A percentile compares a stretch with the other conserved stretches of the same genome.
Evolutionary conservation across 2,797 vertebrate species (phyloP).

Genomic region (Arrhamphus sclerolepis): DNA sequence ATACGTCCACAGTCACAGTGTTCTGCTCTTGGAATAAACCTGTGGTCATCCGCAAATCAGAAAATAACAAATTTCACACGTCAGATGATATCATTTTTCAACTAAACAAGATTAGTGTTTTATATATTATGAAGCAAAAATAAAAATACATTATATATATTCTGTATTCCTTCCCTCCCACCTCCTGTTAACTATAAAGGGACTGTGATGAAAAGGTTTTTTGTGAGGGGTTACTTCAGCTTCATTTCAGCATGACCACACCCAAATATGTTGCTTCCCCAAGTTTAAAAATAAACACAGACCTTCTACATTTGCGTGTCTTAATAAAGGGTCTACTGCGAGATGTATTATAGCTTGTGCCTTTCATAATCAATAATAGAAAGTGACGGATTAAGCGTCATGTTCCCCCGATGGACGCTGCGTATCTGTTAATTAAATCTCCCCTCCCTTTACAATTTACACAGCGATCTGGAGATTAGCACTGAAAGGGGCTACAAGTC

Average conservation of each 20-base stretch:
- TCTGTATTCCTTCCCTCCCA: constrained; percentile 37
- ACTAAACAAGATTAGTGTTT: constrained; percentile 34
- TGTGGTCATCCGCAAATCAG: constrained; percentile 26
- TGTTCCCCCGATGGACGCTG: constrained; percentile 24
- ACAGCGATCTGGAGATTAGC: constrained; percentile 36
- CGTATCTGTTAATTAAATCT: constrained; percentile 30
- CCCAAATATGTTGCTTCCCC: constrained; percentile 22
- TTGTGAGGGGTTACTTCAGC: constrained; percentile 16
- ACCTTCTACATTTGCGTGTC: constrained; percentile 33
- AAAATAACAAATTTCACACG: constrained; percentile 19
- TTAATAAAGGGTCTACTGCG: constrained; percentile 66
- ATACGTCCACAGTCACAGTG: constrained; percentile 7
- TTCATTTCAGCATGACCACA: constrained; percentile 8
- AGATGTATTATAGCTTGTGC: constrained; percentile 34
- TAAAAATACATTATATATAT: constrained; percentile 28
- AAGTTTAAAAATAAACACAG: constrained; percentile 26
- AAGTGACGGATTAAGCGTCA: constrained; percentile 15
- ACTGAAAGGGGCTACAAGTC: constrained; percentile 21
- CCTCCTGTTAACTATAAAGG: constrained; percentile 35
- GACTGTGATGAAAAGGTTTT: constrained; percentile 43
- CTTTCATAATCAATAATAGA: constrained; percentile 19
- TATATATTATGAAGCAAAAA: constrained; percentile 46
- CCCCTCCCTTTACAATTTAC: constrained; percentile 45
- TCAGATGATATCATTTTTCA: constrained; percentile 52
- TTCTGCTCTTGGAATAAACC: neutral